Conservation (phyloP, 2,113 vertebrate species). For the Anthoscopus minutus region DNA sequence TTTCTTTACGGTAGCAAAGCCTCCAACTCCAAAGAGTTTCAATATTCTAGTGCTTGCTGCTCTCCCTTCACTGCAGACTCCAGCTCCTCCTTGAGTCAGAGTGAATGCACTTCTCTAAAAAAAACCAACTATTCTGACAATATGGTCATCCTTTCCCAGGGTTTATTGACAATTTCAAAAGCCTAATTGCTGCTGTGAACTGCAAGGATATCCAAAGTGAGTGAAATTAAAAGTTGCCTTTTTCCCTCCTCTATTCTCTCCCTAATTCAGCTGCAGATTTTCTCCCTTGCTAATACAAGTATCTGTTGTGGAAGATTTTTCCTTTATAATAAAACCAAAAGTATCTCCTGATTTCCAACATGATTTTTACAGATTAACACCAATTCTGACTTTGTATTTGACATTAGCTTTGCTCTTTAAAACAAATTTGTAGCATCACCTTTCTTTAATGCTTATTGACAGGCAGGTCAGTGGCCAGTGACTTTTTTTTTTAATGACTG, state of each 20-base stretch:
- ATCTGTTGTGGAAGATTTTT: background rate
- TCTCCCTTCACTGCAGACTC: background rate
- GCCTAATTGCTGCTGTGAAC: background rate
- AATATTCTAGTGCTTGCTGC: background rate
- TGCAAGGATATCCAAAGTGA: background rate
- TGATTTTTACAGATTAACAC: background rate
- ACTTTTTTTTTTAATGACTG: slow-evolving; percentile 34
- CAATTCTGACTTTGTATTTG: background rate
- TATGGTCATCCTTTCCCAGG: background rate
- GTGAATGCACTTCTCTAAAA: background rate
- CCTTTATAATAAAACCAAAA: background rate
- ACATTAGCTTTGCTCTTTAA: background rate
- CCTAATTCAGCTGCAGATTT: background rate
- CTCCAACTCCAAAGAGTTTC: background rate
- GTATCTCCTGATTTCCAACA: background rate
- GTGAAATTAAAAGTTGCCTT: background rate
- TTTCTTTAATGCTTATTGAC: slow-evolving; percentile 44
- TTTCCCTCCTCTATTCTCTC: background rate
- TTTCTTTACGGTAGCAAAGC: background rate
- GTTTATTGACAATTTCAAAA: background rate
- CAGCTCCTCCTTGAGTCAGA: background rate
- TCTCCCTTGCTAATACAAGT: background rate
- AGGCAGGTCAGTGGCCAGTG: slow-evolving; percentile 33
- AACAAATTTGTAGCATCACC: background rate
- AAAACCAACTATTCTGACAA: background rate